A percentile compares a stretch with the other conserved stretches of the same genome.
These are phyloP conservation scores for Chaetodon trifascialis DNA, from an alignment of 2,113 vertebrate species.

Conservation along the genomic window DNA sequence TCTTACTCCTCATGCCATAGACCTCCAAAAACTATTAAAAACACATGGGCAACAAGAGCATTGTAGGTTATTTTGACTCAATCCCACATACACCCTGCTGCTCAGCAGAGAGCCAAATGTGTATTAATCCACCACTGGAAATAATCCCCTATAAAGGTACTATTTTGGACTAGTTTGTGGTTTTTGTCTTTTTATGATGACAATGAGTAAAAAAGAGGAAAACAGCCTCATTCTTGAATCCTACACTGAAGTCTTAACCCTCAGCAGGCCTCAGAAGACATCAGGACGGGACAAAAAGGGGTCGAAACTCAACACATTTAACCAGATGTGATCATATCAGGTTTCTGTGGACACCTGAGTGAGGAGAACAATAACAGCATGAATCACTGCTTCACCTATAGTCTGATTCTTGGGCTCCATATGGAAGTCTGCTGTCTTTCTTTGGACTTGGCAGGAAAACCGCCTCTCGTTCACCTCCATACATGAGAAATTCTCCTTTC, in stretches of 20 bases:
- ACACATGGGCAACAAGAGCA: neutral
- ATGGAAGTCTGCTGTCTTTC: slow-evolving; percentile 50
- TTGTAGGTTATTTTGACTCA: neutral
- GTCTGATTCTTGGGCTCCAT: slow-evolving; percentile 32
- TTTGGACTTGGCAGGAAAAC: slow-evolving; percentile 35
- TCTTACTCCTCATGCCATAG: neutral
- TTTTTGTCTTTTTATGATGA: neutral
- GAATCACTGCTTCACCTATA: slow-evolving; percentile 24
- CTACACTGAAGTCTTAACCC: neutral
- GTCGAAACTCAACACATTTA: slow-evolving; percentile 2
- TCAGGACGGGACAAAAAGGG: no score
- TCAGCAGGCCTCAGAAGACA: neutral
- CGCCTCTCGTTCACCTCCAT: slow-evolving; percentile 11
- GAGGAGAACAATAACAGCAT: slow-evolving; percentile 28
- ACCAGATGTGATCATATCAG: slow-evolving; percentile 60
- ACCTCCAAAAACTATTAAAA: neutral
- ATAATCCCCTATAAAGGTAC: neutral
- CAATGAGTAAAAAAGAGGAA: neutral
- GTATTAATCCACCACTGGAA: neutral
- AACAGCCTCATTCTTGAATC: neutral
- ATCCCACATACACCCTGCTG: neutral
- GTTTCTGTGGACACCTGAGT: slow-evolving; percentile 56
- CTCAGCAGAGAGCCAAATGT: neutral
- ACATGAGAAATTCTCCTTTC: slow-evolving; percentile 27
- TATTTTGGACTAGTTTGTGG: neutral